These are phyloP conservation scores for Megaceryle torquata DNA, from an alignment of 2,113 vertebrate genomes.

Conservation along the genomic window DNA sequence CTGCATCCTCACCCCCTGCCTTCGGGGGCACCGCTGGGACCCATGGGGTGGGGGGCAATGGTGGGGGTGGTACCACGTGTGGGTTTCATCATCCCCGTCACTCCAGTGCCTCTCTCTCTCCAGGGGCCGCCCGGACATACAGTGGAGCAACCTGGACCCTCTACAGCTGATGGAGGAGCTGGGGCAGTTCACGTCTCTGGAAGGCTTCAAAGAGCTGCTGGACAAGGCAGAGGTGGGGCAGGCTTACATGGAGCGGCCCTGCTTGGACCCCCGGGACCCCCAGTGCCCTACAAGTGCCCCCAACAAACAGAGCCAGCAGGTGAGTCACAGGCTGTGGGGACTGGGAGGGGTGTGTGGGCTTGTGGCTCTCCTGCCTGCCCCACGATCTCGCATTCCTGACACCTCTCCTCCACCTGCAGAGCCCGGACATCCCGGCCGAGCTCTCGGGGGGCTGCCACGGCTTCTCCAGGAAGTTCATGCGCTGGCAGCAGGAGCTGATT, in stretches of 20 bases:
- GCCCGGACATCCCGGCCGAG: constrained; percentile 81
- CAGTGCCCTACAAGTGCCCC: constrained; percentile 92
- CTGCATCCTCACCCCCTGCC: background rate
- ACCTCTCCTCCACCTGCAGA: constrained; percentile 61
- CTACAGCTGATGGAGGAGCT: constrained; percentile 93
- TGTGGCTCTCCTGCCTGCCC: background rate
- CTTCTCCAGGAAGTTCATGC: constrained; percentile 98
- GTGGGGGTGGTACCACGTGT: background rate
- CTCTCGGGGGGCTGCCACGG: constrained; percentile 93
- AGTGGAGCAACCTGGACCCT: constrained; percentile 98
- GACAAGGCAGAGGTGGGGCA: constrained; percentile 98
- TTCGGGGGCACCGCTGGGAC: rapidly evolving
- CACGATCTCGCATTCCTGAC: background rate
- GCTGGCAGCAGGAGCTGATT: constrained; percentile 98
- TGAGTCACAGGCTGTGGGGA: background rate
- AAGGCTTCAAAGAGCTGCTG: constrained; percentile 94
- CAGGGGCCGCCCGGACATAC: constrained; percentile 94
- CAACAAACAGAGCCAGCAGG: constrained; percentile 84
- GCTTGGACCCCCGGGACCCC: constrained; percentile 85
- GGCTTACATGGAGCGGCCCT: constrained; percentile 94
- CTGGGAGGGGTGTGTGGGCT: background rate
- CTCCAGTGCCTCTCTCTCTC: background rate
- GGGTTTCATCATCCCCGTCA: background rate
- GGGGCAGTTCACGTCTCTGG: constrained; percentile 91
- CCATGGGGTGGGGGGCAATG: background rate